Conservation (phyloP, 2,888 invertebrate genomes). For the Globia sparganii region DNA sequence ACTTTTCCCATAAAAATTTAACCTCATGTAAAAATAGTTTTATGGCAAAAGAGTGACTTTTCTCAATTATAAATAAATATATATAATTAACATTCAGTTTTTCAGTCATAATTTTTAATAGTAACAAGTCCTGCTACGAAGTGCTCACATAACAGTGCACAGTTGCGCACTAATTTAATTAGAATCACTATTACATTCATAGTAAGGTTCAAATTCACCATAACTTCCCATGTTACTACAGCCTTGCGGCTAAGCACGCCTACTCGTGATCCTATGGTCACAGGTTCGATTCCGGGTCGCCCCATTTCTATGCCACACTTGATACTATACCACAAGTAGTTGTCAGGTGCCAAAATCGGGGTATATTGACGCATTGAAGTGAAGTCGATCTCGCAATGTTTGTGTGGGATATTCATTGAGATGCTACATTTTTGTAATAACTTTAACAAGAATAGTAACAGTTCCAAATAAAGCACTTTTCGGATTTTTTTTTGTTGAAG, state of each 20-base stretch:
- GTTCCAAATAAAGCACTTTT: neutral
- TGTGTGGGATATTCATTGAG: slow-evolving; percentile 79
- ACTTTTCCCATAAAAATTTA: neutral
- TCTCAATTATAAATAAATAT: too few species aligned
- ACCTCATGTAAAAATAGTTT: neutral
- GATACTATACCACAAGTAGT: slow-evolving; percentile 85
- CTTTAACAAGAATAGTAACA: neutral
- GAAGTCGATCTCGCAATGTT: slow-evolving; percentile 79
- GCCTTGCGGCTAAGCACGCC: slow-evolving; percentile 58
- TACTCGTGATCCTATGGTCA: slow-evolving; percentile 46
- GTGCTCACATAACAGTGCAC: neutral
- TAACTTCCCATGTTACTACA: slow-evolving; percentile 28
- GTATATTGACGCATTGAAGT: slow-evolving; percentile 80
- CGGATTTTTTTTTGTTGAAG: neutral
- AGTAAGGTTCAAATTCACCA: slow-evolving; percentile 38
- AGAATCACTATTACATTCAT: neutral
- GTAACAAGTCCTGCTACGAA: neutral
- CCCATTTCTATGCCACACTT: slow-evolving; percentile 89
- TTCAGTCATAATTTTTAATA: neutral
- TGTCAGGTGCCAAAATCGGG: slow-evolving; percentile 85
- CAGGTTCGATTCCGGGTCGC: slow-evolving; percentile 79
- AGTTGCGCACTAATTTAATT: neutral
- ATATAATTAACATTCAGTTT: too few species aligned
- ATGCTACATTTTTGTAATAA: slow-evolving; percentile 76
- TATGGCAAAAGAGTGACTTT: neutral